These are phyloP conservation scores for Bugula neritina DNA, from an alignment of 2,888 invertebrate species.

Conservation along the genomic window DNA sequence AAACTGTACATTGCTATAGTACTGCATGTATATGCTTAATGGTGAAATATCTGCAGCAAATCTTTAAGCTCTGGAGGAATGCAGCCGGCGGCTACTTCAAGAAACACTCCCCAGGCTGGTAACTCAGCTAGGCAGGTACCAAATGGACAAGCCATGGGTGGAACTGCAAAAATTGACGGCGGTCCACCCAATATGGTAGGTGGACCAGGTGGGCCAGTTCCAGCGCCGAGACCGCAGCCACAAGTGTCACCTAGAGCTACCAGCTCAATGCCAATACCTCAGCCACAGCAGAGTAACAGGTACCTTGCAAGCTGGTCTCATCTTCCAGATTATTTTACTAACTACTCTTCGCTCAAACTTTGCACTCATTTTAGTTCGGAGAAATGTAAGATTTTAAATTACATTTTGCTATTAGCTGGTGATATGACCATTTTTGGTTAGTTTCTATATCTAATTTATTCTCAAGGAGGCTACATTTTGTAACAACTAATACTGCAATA, in stretches of 20 bases:
- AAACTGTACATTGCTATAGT: too few relatives aligned
- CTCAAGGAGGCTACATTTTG: too few relatives aligned
- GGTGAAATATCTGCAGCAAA: slow-evolving; percentile 39
- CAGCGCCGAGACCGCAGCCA: slow-evolving; percentile 14
- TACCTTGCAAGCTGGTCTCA: too few relatives aligned
- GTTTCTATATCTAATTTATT: too few relatives aligned
- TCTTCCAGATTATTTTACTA: too few relatives aligned
- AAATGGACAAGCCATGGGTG: not conserved
- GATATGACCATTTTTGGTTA: too few relatives aligned
- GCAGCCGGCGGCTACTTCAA: slow-evolving; percentile 31
- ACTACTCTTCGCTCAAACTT: too few relatives aligned
- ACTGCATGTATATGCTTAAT: too few relatives aligned
- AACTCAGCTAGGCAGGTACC: slow-evolving; percentile 7
- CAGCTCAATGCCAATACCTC: not conserved
- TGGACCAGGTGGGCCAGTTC: slow-evolving; percentile 19
- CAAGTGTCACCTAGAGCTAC: not conserved
- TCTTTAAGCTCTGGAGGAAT: slow-evolving; percentile 43
- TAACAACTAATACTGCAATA: too few relatives aligned
- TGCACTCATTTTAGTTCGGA: too few relatives aligned
- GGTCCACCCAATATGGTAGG: not conserved
- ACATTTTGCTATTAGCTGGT: too few relatives aligned
- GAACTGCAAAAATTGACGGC: not conserved
- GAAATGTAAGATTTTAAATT: too few relatives aligned
- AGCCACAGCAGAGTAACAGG: not conserved
- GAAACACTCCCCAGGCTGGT: not conserved